Evolutionary conservation across 2,888 invertebrate genomes (phyloP), one percentile per base, ranked within the genome.

Genomic region (Drosophila lacicola): DNA sequence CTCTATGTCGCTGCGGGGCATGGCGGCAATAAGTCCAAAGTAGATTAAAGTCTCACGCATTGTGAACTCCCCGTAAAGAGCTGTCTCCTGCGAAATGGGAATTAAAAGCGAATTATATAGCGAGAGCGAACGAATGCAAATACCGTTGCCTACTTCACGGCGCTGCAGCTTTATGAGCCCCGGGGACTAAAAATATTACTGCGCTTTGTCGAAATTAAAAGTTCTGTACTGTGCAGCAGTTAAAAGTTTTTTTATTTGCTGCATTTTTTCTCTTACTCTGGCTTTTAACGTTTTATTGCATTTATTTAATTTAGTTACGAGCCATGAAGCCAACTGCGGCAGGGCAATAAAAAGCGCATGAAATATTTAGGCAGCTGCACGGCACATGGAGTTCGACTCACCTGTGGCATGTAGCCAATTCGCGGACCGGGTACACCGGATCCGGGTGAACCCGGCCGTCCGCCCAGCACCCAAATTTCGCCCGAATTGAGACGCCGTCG

Each of bases 371-470:
- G 47, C 54, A 68, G 33, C 17, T 29, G 37, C 29, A 39, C 39
- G 39, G 39, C 45, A 45, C 51, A 19, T 34, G 10, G 46, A 54
- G 64, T 39, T 50, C 44, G 54, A 84, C 88, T 90, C 91, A 96
- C 96, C 94, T 97, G 97, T 62, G 97, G 97, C 97, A 97, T 97
- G 90, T 97, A 97, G 41, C 98, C 98, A 62, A 98, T 96, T 90
- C 96, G 94, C n/a, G 96, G 96, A 3, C 98, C 98, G 0, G 98
- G 98, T 0, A 98, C 96, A 3, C 96, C 96, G 80, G 96, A 96
- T 1, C 96, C 97, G 53, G 94, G 94, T 2, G 96, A 95, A 0
- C 97, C 97, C 0, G 98, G 98, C 67, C 94, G 94, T 10, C 96
- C 96, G 10, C 97, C 98, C 36, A 98, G 94, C 5, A 97, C 97